A percentile compares a stretch with the other conserved stretches of the same genome.
Conservation (phyloP, 2,113 vertebrate genomes). For the Miniopterus natalensis region DNA sequence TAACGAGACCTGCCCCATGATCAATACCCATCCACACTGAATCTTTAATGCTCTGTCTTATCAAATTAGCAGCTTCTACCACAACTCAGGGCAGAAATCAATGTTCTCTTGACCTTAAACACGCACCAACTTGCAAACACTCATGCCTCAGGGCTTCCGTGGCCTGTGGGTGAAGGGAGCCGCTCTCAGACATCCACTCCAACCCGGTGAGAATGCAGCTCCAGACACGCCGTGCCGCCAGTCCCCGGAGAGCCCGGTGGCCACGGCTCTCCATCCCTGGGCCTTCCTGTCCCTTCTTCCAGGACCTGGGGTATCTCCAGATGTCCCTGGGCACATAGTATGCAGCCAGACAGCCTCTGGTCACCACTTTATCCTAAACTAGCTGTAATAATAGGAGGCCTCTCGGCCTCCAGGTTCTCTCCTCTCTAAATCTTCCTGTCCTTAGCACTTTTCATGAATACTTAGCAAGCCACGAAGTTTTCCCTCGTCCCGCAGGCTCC, state of each 20-base stretch:
- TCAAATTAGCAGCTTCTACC: constrained; percentile 79
- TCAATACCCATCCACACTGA: constrained; percentile 72
- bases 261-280: not conserved
- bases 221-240: rapidly evolving
- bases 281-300: not conserved
- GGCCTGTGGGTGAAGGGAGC: not conserved
- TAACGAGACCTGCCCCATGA: constrained; percentile 75
- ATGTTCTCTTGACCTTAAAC: constrained; percentile 71
- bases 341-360: not conserved
- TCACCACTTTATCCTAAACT: not conserved
- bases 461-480: not conserved
- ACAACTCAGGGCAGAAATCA: constrained; percentile 72
- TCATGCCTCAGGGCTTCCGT: not conserved
- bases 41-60: constrained; percentile 78
- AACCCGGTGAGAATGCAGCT: not conserved
- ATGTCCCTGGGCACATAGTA: not conserved
- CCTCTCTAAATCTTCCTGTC: not conserved
- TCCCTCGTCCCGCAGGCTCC: rapidly evolving
- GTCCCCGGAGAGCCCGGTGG: not conserved
- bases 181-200: not conserved
- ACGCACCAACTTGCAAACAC: constrained; percentile 51
- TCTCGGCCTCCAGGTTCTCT: not conserved
- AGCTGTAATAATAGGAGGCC: not conserved
- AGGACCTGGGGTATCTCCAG: not conserved
- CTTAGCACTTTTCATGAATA: not conserved